Conservation (phyloP, 1,140 invertebrate genomes). For the Camponotus pennsylvanicus region DNA sequence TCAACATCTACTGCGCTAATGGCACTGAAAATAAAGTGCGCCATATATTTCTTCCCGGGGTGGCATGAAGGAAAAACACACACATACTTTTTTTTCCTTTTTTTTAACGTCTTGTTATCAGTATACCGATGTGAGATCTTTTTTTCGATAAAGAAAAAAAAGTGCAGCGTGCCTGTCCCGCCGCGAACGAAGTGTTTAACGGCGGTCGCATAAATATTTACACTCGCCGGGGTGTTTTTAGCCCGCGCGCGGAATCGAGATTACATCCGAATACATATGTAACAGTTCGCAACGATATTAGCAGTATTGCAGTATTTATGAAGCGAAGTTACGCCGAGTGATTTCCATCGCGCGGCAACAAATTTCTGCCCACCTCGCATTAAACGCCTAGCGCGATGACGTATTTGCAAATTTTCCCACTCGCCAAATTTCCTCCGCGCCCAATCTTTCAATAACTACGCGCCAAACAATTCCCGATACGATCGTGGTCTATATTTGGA, state of each 20-base stretch:
- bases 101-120: background rate
- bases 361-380: conserved; percentile 46
- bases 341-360: conserved; percentile 59
- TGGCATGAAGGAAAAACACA: background rate
- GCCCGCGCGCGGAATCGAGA: conserved; percentile 57
- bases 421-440: background rate
- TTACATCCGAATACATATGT: conserved; percentile 64
- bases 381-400: conserved; percentile 53
- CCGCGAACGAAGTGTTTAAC: conserved; percentile 58
- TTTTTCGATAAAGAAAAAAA: conserved; percentile 46
- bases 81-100: background rate
- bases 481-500: background rate
- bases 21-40: background rate
- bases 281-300: conserved; percentile 64
- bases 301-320: conserved; percentile 63
- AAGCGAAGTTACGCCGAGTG: conserved; percentile 61
- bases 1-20: background rate
- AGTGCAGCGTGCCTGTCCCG: conserved; percentile 28
- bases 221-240: conserved; percentile 49
- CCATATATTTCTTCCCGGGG: background rate
- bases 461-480: background rate
- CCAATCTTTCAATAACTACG: background rate
- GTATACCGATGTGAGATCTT: conserved; percentile 37
- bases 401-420: conserved; percentile 17
- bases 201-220: conserved; percentile 56